Base-by-base conservation (phyloP, 2,113 vertebrate species). In the Engystomops pustulosus region DNA sequence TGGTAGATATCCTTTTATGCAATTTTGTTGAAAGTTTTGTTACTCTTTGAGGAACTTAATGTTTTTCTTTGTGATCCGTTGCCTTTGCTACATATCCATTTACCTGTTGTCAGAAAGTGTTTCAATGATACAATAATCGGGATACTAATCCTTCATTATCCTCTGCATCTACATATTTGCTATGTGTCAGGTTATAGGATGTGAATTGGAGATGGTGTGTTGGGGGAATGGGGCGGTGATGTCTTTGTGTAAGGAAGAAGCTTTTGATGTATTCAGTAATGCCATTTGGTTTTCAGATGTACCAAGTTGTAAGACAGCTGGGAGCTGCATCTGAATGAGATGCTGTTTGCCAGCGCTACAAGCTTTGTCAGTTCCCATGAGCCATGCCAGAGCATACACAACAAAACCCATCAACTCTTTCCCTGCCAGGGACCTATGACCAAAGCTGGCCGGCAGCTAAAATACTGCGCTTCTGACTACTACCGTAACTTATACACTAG, bases 271-370 rank as follows among this genome's bases (percentile, higher is more conserved):
- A 67, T 75, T 84, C 44, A 55, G 60, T 68, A 8, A 44, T 77
- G 62, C 75, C 83, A 79, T 85, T 85, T 85, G 83, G 32, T 85
- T 69, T 85, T 85, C 75, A 79, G 60, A 85, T 85, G 83, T 32
- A 70, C 83, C 25, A 70, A 79, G 74, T 70, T 85, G 83, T 85
- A 62, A 79, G 83, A 53, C 83, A 79, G 77, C 83, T 78, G 83
- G 82, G 72, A 53, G 44, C 27, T 84, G 82, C 55, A 25, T 84
- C 36, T 77, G 60, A 84, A 68, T 84, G 68, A 84, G 82, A 68
- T 44, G 62, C 62, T 85, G 74, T 79, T 58, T 85, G 83, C 83
- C 83, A 85, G 83, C 32, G 41, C 62, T 70, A 10, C 34, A 53
- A 68, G 74, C 75, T 45, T 58, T 85, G 45, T 78, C n/a, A 68